phyloP scores from a whole-genome alignment of 2,888 invertebrate genomes.

The Thereva nobilitata region DNA sequence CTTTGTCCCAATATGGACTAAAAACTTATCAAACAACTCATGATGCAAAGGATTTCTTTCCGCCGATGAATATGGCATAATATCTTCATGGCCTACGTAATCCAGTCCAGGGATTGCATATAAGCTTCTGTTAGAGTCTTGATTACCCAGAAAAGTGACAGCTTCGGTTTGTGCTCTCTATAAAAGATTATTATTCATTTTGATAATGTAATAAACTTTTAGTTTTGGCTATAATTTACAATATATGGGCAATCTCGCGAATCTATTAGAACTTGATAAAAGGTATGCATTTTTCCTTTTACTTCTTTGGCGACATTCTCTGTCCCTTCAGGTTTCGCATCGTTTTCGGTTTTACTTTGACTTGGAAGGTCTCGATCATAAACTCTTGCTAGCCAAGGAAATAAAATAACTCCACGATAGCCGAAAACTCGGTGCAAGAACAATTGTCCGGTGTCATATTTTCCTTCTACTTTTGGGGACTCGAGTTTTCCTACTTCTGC shows the following conservation, averaged over 20 bases:
- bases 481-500: slow-evolving; percentile 94
- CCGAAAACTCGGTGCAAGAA: slow-evolving; percentile 97
- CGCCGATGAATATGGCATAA: slow-evolving; percentile 89
- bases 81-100: slow-evolving; percentile 97
- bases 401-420: slow-evolving; percentile 94
- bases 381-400: slow-evolving; percentile 95
- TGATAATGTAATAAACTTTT: slow-evolving; percentile 13
- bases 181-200: slow-evolving; percentile 31
- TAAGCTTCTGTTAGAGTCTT: slow-evolving; percentile 90
- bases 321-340: slow-evolving; percentile 39
- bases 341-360: slow-evolving; percentile 61
- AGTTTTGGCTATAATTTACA: slow-evolving; percentile 46
- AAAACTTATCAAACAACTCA: slow-evolving; percentile 95
- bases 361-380: slow-evolving; percentile 88
- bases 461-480: slow-evolving; percentile 78
- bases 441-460: slow-evolving; percentile 94
- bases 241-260: slow-evolving; percentile 95
- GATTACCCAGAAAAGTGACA: slow-evolving; percentile 95
- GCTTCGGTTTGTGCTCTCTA: slow-evolving; percentile 96
- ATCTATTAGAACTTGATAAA: slow-evolving; percentile 97
- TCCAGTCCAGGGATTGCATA: slow-evolving; percentile 97
- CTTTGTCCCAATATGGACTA: slow-evolving; percentile 73
- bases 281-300: slow-evolving; percentile 88
- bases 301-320: slow-evolving; percentile 77
- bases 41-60: slow-evolving; percentile 91